Percentiles rank a stretch among this genome's conserved stretches.
Conservation (phyloP, 2,797 vertebrate species). For the Malurus splendens region DNA sequence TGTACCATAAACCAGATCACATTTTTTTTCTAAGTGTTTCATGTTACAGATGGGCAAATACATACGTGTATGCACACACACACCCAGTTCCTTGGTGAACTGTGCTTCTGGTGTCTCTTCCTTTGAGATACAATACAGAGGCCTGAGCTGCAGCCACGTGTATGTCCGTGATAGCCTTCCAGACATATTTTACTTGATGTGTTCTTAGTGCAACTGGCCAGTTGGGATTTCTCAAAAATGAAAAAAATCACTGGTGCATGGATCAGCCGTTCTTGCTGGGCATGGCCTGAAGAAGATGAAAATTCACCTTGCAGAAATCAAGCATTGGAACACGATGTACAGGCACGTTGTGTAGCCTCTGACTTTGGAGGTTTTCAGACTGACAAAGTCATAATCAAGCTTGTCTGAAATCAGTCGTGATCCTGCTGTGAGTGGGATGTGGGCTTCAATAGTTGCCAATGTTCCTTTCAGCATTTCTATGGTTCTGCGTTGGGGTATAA, state of each 20-base stretch:
- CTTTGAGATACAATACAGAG: neutral
- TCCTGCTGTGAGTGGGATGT: neutral
- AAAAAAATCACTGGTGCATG: neutral
- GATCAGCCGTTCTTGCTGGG: neutral
- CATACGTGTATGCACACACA: fast-evolving
- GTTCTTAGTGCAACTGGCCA: neutral
- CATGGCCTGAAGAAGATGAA: neutral
- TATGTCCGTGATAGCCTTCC: neutral
- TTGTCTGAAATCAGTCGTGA: neutral
- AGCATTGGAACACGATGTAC: neutral
- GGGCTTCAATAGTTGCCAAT: neutral
- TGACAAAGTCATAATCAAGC: neutral
- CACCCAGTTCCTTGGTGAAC: neutral
- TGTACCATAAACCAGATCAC: fast-evolving
- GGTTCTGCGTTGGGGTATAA: neutral
- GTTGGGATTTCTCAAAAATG: neutral
- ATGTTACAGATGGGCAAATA: neutral
- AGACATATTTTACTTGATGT: neutral
- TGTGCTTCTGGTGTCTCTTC: neutral
- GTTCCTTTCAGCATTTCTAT: neutral
- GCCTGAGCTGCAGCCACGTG: neutral
- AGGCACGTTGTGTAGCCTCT: neutral
- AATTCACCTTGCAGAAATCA: neutral
- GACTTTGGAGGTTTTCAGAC: neutral
- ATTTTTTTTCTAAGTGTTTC: neutral